Base-by-base conservation (phyloP, 2,797 vertebrate genomes). In the Falco concolor region DNA sequence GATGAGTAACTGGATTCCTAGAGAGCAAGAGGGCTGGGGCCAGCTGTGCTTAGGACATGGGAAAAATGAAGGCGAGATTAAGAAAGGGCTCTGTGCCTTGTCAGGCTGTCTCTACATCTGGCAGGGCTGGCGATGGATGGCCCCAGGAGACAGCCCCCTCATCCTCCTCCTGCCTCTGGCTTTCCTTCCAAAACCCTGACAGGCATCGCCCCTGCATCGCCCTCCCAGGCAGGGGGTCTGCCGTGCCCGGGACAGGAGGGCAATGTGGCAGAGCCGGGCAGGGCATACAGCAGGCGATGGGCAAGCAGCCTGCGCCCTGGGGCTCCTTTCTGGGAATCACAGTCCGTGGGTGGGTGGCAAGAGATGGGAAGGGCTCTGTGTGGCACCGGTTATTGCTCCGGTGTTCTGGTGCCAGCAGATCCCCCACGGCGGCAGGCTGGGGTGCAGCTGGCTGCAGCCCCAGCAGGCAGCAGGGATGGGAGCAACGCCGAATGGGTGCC, bases 41-140 rank as follows among this genome's bases (percentile, higher is more conserved):
- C 96, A 96, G 95, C 96, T 95, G 95, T 5, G 23, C 60, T 54
- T 8, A 57, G 81, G 73, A 93, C 91, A 70, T 96, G 96, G 96
- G 95, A 97, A 97, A 94, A 89, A 50, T 1, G 53, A 93, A 84
- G 50, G 72, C 3, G 9, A 84, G 95, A 95, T 93, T 84, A 94
- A 79, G 87, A 10, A 47, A 59, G 60, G 59, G 84, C 87, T 76
- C 73, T 72, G 93, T 49, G 69, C 81, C 12, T 5, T 75, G 90
- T 96, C 91, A 92, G 80, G 72, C 86, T 84, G 79, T 8, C 45
- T 72, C 57, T 85, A 90, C 92, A 40, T 80, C 79, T 96, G 95
- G 75, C 90, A 87, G 52, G 49, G 80, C 80, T 84, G 88, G 89
- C 3, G 0, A 54, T 30, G 68, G 59, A 73, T 0, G 0, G 52